phyloP scores from a whole-genome alignment of 92 coral and sea anemone genomes.

The Parazoanthus darwini region DNA sequence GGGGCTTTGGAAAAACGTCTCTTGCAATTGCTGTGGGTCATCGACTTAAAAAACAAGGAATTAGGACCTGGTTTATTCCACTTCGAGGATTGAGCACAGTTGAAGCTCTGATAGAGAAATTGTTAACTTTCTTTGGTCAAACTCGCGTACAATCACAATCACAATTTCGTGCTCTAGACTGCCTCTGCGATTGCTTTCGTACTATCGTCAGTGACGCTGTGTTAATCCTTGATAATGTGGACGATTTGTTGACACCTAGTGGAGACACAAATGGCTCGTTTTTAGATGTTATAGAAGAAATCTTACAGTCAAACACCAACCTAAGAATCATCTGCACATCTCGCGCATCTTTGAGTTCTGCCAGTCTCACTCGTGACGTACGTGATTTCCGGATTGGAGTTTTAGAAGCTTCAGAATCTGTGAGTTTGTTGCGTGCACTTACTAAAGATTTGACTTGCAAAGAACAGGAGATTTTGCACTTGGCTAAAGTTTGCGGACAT shows the following conservation, averaged over 20 bases:
- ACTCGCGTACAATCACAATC: neutral
- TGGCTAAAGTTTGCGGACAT: neutral
- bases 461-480: neutral
- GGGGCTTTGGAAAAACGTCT: too few species aligned
- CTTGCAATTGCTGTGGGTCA: neutral
- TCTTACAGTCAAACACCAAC: neutral
- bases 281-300: neutral
- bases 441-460: neutral
- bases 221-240: slow-evolving; percentile 26
- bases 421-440: neutral
- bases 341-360: neutral
- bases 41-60: slow-evolving; percentile 5
- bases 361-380: neutral
- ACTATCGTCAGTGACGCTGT: neutral
- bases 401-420: neutral
- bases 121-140: neutral
- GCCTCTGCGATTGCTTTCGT: neutral
- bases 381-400: neutral
- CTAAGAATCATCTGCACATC: slow-evolving; percentile 12
- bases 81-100: neutral
- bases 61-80: neutral
- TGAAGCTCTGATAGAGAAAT: neutral
- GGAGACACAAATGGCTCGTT: neutral
- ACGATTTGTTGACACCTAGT: neutral
- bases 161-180: too few species aligned